Conservation (phyloP, 1,140 invertebrate genomes). For the Bombus haemorrhoidalis region DNA sequence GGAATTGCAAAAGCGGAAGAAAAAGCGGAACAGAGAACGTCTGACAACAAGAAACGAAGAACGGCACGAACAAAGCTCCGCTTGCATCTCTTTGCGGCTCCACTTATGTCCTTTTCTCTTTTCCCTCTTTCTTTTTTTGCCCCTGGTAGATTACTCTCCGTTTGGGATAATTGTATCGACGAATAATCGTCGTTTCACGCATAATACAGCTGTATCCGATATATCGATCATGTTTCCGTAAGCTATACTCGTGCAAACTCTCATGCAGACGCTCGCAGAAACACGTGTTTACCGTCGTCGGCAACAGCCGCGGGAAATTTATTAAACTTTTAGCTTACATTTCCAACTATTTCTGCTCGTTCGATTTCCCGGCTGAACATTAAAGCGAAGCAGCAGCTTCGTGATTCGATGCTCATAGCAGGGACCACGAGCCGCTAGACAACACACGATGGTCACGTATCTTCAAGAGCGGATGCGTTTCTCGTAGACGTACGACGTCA, state of each 20-base stretch:
- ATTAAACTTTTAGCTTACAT: conserved; percentile 18
- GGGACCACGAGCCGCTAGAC: background rate
- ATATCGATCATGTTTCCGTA: background rate
- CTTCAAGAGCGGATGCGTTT: background rate
- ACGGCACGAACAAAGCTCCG: background rate
- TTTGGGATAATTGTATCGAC: background rate
- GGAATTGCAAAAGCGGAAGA: background rate
- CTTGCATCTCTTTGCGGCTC: background rate
- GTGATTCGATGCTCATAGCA: background rate
- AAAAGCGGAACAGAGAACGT: background rate
- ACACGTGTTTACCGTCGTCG: background rate
- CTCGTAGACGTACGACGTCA: background rate
- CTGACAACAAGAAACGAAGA: background rate
- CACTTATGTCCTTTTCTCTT: background rate
- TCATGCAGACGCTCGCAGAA: background rate
- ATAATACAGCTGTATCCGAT: background rate
- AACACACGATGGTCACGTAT: background rate
- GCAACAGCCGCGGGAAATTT: background rate
- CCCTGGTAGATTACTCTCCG: background rate
- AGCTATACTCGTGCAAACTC: background rate
- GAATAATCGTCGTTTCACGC: background rate
- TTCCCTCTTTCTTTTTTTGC: background rate
- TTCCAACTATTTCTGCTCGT: background rate
- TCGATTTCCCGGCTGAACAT: background rate
- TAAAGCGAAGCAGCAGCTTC: background rate